Base-by-base conservation (phyloP, 2,888 invertebrate genomes). In the Macrosoma leucophasiata region DNA sequence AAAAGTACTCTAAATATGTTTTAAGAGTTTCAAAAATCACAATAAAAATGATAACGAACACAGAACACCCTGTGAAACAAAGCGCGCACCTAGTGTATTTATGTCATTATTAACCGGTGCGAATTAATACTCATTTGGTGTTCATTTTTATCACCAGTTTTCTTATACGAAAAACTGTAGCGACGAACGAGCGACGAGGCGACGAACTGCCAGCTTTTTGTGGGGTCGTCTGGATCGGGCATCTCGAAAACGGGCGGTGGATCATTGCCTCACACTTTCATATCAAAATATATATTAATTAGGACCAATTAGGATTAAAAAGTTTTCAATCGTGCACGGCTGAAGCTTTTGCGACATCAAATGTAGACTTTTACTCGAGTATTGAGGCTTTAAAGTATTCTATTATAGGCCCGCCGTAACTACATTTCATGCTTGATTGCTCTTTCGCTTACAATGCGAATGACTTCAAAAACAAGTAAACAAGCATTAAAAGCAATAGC, bases 31-130 rank as follows among this genome's bases (percentile, higher is more conserved):
- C n/a, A n/a, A n/a, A n/a, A 48, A 27, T 32, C 24, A 32, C 34
- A 46, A 42, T 41, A n/a, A n/a, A n/a, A n/a, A n/a, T n/a, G n/a
- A n/a, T n/a, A n/a, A n/a, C n/a, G n/a, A n/a, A n/a, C n/a, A n/a
- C n/a, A n/a, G n/a, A n/a, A n/a, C n/a, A n/a, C n/a, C n/a, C n/a
- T n/a, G n/a, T n/a, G n/a, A n/a, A n/a, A n/a, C n/a, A n/a, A n/a
- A 54, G 50, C 58, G 55, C 55, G 68, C 64, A 62, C 63, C 70
- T 72, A 75, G 68, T 59, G 70, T 82, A 82, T 82, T 84, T 84
- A 82, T 84, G 84, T 84, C 84, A 84, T 82, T 82, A 84, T 84
- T 84, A 84, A 78, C 77, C 67, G 68, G 73, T 63, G 77, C 66
- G 76, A 82, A 82, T 82, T 81, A 84, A 82, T 82, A 75, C 79